Conservation (phyloP, 2,888 invertebrate species). For the Tridacna crocea region DNA sequence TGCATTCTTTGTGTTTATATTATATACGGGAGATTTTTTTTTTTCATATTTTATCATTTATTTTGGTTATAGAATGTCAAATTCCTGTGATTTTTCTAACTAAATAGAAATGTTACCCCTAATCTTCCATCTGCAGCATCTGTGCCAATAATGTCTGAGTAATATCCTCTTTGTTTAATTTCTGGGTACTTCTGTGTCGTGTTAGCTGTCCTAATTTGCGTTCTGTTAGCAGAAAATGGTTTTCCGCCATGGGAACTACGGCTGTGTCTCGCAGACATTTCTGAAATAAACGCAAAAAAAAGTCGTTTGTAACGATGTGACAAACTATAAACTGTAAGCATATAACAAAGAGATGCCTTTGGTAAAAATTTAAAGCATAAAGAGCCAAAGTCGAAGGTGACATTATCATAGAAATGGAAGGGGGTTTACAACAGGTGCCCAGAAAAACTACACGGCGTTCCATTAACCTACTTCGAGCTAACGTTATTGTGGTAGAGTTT, state of each 20-base stretch:
- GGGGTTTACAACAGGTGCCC: no score
- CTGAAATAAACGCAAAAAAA: background rate
- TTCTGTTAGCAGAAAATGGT: constrained; percentile 76
- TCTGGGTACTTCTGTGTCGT: constrained; percentile 80
- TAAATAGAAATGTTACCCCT: constrained; percentile 56
- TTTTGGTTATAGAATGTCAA: no score
- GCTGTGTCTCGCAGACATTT: constrained; percentile 65
- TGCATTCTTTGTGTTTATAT: no score
- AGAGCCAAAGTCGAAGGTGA: background rate
- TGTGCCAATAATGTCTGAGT: constrained; percentile 81
- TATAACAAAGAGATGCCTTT: no score
- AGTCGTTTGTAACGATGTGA: background rate
- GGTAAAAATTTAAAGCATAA: no score
- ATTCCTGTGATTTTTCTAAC: no score
- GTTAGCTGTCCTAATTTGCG: constrained; percentile 59
- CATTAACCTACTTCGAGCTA: background rate
- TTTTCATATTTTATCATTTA: no score
- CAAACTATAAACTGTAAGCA: no score
- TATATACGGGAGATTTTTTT: no score
- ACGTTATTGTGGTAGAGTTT: no score
- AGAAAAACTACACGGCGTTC: background rate
- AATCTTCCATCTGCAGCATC: constrained; percentile 70
- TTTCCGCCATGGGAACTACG: constrained; percentile 72
- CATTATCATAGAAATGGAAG: background rate
- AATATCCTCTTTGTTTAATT: constrained; percentile 83